Base-by-base conservation (phyloP, 2,888 invertebrate genomes). In the Allolobophora icterica region DNA sequence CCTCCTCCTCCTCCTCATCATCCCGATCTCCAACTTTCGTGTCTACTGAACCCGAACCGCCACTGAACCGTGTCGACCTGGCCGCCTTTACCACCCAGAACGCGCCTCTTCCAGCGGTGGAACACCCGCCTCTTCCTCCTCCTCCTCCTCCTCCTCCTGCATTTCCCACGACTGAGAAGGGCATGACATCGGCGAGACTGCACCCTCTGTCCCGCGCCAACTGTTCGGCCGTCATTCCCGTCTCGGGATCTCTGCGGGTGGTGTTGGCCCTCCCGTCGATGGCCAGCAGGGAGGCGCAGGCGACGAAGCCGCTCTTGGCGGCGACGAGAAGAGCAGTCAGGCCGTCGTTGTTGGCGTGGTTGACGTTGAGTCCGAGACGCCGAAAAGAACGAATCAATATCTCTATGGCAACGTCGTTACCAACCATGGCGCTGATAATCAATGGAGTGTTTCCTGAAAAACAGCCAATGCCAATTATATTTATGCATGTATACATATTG, bases 371-470 rank as follows among this genome's bases (percentile, higher is more conserved):
- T 0, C 95, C 95, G 8, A 95, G 93, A 19, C 95, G 93, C 13
- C 95, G 93, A 93, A 95, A 95, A 90, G 94, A 94, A 58, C 94
- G 93, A 35, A 94, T 93, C 30, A 95, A 92, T 30, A 94, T 94
- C 91, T 94, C 94, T 21, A 94, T 93, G 19, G 94, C 94, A 8
- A 94, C 93, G 92, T 95, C 95, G 91, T 95, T 95, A 19, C 95
- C 95, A 40, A 94, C 94, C 92, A 93, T 93, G 0, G 94, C 94
- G 91, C 94, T 93, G 93, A 94, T 94, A 58, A 95, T 94, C 89
- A 95, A 92, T 0, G 95, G 93, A 1, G 94, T 95, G 91, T 95
- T 94, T 35, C 95, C 95, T 95, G 94, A 2, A 93, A 92, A 52
- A 40, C 34, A 38, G 34, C 45, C 15, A 52, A 52, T 90, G 40